Evolutionary conservation across 1,140 invertebrate species (phyloP), one percentile per base, ranked within the genome.

Genomic region (Aradophagus sp.): DNA sequence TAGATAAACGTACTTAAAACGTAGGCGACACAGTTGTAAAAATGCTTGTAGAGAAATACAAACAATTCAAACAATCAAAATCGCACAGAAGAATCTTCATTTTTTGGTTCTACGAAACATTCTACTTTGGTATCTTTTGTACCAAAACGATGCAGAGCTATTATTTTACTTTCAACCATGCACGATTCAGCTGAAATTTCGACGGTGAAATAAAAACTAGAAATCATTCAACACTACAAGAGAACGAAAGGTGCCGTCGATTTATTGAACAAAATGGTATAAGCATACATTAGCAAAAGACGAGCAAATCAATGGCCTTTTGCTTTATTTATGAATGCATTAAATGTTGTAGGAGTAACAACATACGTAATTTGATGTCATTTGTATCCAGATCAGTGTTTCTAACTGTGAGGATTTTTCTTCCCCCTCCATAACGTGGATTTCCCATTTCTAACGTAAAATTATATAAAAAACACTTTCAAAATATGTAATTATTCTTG

Each of bases 221-320:
- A 61, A 38, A 75, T 81, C 12, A 53, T 80, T 29, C 68, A 61
- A 45, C 73, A 74, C 66, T 77, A 77, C 52, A 77, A 80, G 45
- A 26, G 26, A 26, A 80, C 76, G 55, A 79, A 80, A 67, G 48
- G 48, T 12, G 77, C 74, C 0, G 80, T 80, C 1, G 77, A 79
- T 81, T 34, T 36, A 11, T 56, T 79, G 52, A 61, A 71, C 27
- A 11, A 66, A 52, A 34, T 45, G 47, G 56, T 65, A 5, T 31
- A 38, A 5, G 32, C n/a, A 13, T 70, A 56, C 35, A 50, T 34
- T 8, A 13, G 17, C 10, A 42, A 34, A 34, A 32, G 59, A 11
- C 8, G 17, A 35, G 52, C 50, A 5, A 48, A 53, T 7, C 48
- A 59, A n/a, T 70, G 59, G 67, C 59, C 67, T 1, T 50, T 56